Evolutionary conservation across 2,797 vertebrate genomes (phyloP), one percentile per base, ranked within the genome.

Genomic region (Chelon labrosus): DNA sequence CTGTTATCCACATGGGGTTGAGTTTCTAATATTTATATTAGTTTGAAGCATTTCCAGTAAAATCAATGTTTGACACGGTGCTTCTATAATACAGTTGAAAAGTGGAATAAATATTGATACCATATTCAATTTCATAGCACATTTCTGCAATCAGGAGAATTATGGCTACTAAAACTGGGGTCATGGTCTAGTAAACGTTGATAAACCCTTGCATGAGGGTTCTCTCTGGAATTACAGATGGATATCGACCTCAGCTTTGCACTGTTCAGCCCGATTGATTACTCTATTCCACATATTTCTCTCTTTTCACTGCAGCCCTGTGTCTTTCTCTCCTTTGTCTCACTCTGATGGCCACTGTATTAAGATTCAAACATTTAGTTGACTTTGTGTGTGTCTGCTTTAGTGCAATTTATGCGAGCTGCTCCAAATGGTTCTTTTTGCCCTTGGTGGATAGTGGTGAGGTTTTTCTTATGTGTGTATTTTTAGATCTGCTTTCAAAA

Each of bases 111-210:
- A n/a, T 44, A 41, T 65, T 59, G 41, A 82, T 75, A 38, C 38
- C 58, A 73, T 53, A 49, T 51, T 82, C 37, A 60, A 74, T 83
- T 81, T 73, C 61, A 74, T 31, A 73, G 59, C 78, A 69, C 79
- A 80, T 80, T 84, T 70, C 72, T 57, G 19, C 44, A 53, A 64
- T 75, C 59, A 73, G 49, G 52, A 31, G 39, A 78, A 27, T 81
- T 51, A 53, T 77, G 25, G 65, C 10, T 37, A 13, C 31, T 72
- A 59, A 77, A 77, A 54, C 38, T 37, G 19, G 38, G 49, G 58
- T 85, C 70, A 71, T 51, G 69, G 58, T 72, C 63, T n/a, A 60
- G 59, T 84, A 75, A 81, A 79, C 49, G 61, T 74, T 83, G 62
- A 80, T 50, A 85, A 86, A 79, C 42, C 27, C 25, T 35, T 35